Conservation (phyloP, 2,797 vertebrate species). For the Lagocephalus sceleratus region DNA sequence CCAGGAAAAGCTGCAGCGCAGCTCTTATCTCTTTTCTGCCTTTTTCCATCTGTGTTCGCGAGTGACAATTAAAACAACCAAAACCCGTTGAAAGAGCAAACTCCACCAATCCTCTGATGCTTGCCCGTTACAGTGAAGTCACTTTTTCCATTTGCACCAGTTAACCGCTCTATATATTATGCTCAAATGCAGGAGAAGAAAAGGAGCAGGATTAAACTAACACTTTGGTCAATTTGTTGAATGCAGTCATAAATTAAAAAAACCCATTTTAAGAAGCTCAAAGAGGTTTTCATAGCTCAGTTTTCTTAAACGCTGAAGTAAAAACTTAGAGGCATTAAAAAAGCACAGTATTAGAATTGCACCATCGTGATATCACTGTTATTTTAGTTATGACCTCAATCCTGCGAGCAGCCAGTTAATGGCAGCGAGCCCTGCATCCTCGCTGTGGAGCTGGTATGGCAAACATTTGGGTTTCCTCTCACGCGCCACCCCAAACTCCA, state of each 20-base stretch:
- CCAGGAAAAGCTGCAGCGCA: slow-evolving; percentile 22
- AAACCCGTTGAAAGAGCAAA: too few species aligned
- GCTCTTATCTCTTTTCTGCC: slow-evolving; percentile 11
- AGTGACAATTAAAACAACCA: too few species aligned
- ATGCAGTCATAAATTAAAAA: slow-evolving; percentile 3
- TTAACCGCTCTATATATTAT: too few species aligned
- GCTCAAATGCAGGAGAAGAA: too few species aligned
- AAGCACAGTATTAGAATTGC: neutral
- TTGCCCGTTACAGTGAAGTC: too few species aligned
- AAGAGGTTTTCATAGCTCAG: too few species aligned
- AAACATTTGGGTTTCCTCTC: slow-evolving; percentile 54
- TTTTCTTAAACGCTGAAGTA: neutral
- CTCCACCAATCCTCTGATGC: too few species aligned
- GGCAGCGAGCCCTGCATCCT: slow-evolving; percentile 41
- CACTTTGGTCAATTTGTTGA: too few species aligned
- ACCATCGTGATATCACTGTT: too few species aligned
- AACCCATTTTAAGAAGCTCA: neutral
- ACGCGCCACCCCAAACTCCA: slow-evolving; percentile 55
- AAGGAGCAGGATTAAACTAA: too few species aligned
- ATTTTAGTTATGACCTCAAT: slow-evolving; percentile 33
- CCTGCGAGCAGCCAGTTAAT: slow-evolving; percentile 41
- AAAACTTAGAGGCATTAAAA: neutral
- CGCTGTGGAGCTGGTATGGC: slow-evolving; percentile 50
- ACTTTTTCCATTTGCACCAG: too few species aligned
- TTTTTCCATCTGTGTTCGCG: slow-evolving; percentile 19